phyloP scores from a whole-genome alignment of 2,113 vertebrate genomes.

The Mesocricetus auratus region DNA sequence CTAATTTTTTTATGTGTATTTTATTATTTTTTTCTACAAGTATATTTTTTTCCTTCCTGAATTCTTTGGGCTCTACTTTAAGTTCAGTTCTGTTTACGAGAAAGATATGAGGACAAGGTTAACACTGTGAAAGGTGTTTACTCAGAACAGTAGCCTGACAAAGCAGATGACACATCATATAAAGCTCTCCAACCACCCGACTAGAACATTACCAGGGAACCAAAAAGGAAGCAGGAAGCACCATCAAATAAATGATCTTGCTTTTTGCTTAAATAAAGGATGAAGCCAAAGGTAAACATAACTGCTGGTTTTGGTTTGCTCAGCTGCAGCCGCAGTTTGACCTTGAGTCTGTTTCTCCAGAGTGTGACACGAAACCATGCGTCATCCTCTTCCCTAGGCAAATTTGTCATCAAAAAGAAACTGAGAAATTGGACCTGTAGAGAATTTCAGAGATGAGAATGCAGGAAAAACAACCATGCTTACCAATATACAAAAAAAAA shows the following conservation, averaged over 20 bases:
- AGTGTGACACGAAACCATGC: not conserved
- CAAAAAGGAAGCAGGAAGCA: conserved; percentile 7
- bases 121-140: conserved; percentile 62
- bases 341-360: conserved; percentile 40
- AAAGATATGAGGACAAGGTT: conserved; percentile 64
- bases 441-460: conserved; percentile 40
- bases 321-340: conserved; percentile 48
- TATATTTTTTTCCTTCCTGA: conserved; percentile 56
- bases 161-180: not conserved
- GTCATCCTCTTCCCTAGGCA: conserved; percentile 47
- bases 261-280: conserved; percentile 41
- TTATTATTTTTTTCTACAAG: conserved; percentile 55
- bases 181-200: not conserved
- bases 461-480: not conserved
- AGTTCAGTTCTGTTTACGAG: conserved; percentile 70
- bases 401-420: not conserved
- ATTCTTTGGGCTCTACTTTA: conserved; percentile 46
- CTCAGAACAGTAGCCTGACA: not conserved
- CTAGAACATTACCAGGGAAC: conserved; percentile 18
- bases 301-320: conserved; percentile 2
- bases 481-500: not conserved
- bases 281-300: not conserved
- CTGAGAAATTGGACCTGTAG: not conserved
- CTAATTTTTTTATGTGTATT: not conserved
- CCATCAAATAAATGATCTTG: conserved; percentile 29